A percentile compares a stretch with the other conserved stretches of the same genome.
Conservation (phyloP, 2,113 vertebrate genomes). For the Heptranchias perlo region DNA sequence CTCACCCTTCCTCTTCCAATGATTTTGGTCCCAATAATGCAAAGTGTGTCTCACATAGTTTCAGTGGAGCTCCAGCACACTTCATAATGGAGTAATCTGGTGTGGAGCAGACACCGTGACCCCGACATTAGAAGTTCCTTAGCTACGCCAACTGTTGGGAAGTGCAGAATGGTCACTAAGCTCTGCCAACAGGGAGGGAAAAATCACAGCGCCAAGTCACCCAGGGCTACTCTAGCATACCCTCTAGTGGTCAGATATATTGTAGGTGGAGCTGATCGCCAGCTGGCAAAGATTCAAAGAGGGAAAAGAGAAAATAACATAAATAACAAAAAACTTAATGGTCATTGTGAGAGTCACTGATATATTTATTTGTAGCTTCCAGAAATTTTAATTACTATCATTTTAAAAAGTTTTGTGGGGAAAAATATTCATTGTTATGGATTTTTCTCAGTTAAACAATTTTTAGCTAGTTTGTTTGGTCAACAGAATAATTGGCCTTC, state of each 20-base stretch:
- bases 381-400: background rate
- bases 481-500: background rate
- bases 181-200: background rate
- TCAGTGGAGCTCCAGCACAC: background rate
- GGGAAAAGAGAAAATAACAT: background rate
- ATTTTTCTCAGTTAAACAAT: background rate
- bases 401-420: background rate
- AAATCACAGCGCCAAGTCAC: background rate
- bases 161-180: background rate
- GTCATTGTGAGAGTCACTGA: background rate
- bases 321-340: background rate
- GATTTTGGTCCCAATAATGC: background rate
- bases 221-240: background rate
- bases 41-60: background rate
- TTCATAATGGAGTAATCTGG: background rate
- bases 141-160: background rate
- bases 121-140: background rate
- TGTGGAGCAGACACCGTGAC: background rate
- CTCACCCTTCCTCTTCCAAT: background rate
- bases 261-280: background rate
- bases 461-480: background rate
- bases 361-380: background rate
- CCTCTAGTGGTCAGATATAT: background rate
- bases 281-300: background rate
- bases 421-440: background rate